Evolutionary conservation across 2,113 vertebrate genomes (phyloP).

Genomic region (Madoqua kirkii): DNA sequence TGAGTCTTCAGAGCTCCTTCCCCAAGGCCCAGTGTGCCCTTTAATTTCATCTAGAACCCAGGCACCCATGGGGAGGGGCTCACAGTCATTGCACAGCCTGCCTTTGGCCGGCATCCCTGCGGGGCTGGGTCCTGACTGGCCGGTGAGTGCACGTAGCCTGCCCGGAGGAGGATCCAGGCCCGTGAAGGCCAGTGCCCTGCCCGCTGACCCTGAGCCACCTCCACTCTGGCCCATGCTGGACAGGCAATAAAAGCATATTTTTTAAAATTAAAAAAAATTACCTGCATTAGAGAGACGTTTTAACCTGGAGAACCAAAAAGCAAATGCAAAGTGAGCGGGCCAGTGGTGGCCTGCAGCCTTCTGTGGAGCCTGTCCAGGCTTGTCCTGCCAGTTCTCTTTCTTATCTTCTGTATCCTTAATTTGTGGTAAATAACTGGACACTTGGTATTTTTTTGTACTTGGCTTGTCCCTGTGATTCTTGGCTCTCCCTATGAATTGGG

Average conservation of each 20-base stretch:
- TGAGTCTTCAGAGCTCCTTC: background rate
- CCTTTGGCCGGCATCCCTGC: background rate
- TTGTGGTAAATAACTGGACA: background rate
- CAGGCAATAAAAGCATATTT: background rate
- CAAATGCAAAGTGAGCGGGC: background rate
- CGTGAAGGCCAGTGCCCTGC: fast-evolving
- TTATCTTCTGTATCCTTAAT: background rate
- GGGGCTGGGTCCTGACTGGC: background rate
- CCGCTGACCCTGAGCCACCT: no score
- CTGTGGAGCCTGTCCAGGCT: background rate
- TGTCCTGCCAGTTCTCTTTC: background rate
- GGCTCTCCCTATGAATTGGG: background rate
- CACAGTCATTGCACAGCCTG: background rate
- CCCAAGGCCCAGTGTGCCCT: fast-evolving
- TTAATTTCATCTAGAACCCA: background rate
- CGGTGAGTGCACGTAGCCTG: background rate
- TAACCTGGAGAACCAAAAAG: background rate
- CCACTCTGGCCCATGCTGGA: background rate
- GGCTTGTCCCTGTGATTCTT: background rate
- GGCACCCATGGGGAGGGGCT: background rate
- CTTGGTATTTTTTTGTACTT: background rate
- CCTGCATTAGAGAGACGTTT: background rate
- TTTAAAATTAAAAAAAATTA: background rate
- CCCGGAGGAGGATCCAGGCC: no score
- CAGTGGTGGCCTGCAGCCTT: background rate